Evolutionary conservation across 2,113 vertebrate species (phyloP).

Genomic region (Planiliza haematocheilus): DNA sequence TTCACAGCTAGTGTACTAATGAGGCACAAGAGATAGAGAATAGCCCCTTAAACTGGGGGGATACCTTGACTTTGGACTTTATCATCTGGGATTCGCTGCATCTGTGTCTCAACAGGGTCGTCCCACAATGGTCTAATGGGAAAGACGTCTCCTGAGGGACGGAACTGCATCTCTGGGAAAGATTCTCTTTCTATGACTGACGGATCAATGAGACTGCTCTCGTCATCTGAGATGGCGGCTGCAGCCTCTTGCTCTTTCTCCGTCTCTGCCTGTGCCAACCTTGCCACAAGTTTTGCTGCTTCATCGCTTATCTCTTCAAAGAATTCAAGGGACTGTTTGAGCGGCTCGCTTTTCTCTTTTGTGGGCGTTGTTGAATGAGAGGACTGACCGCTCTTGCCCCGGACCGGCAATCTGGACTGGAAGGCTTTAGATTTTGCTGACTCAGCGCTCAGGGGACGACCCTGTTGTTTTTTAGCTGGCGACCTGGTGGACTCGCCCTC

Average conservation of each 20-base stretch:
- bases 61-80: slow-evolving; percentile 98
- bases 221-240: slow-evolving; percentile 89
- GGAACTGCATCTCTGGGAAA: slow-evolving; percentile 90
- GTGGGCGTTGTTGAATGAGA: slow-evolving; percentile 79
- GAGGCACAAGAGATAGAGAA: slow-evolving; percentile 90
- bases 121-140: slow-evolving; percentile 97
- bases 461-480: slow-evolving; percentile 81
- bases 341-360: slow-evolving; percentile 88
- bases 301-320: slow-evolving; percentile 97
- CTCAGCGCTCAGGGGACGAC: slow-evolving; percentile 87
- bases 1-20: slow-evolving; percentile 86
- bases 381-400: slow-evolving; percentile 83
- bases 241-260: slow-evolving; percentile 85
- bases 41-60: slow-evolving; percentile 89
- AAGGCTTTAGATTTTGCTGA: slow-evolving; percentile 87
- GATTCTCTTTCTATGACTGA: slow-evolving; percentile 93
- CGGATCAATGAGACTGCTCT: slow-evolving; percentile 94
- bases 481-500: slow-evolving; percentile 86
- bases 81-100: slow-evolving; percentile 97
- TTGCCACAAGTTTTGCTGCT: slow-evolving; percentile 94
- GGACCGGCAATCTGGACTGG: slow-evolving; percentile 91
- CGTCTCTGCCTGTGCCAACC: slow-evolving; percentile 91
- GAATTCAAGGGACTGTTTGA: slow-evolving; percentile 91
- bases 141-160: slow-evolving; percentile 94
- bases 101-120: slow-evolving; percentile 98